Percentiles rank a stretch among this genome's conserved stretches.
phyloP scores from a whole-genome alignment of 37 sponge, comb jelly and placozoan genomes.

The Geodia barretti region DNA sequence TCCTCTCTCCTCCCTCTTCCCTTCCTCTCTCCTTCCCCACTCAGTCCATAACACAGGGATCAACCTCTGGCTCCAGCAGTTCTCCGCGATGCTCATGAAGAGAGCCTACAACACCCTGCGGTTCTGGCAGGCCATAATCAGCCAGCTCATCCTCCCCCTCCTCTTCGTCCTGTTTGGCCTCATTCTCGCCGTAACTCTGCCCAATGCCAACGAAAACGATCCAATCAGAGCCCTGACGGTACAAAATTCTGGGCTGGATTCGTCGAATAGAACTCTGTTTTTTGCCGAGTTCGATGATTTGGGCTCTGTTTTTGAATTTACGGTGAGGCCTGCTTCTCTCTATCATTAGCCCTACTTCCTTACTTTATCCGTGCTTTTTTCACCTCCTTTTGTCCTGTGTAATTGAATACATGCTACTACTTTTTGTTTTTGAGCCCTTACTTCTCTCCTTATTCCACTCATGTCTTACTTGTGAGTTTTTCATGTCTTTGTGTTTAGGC shows the following conservation, averaged over 20 bases:
- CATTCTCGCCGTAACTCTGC: constrained; percentile 22
- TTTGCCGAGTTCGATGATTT: constrained; percentile 10
- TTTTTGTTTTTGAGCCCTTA: too few relatives aligned
- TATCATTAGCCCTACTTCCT: too few relatives aligned
- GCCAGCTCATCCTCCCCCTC: constrained; percentile 86
- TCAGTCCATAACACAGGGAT: neutral
- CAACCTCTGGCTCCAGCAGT: neutral
- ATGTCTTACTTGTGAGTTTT: neutral
- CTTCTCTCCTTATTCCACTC: too few relatives aligned
- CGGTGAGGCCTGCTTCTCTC: neutral
- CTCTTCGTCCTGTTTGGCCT: constrained; percentile 78
- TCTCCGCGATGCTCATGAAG: constrained; percentile 65
- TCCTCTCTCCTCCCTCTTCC: neutral
- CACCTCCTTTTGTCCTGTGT: too few relatives aligned
- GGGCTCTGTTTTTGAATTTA: neutral
- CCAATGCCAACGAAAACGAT: constrained; percentile 5
- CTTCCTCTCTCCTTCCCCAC: neutral
- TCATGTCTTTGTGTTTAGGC: neutral
- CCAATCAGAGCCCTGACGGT: constrained; percentile 22
- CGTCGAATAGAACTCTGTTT: constrained; percentile 19
- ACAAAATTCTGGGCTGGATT: constrained; percentile 23
- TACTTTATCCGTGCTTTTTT: too few relatives aligned
- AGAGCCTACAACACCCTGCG: constrained; percentile 80
- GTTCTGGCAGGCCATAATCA: constrained; percentile 70
- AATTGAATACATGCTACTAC: too few relatives aligned